Base-by-base conservation (phyloP, 2,113 vertebrate genomes). In the Pterophyllum scalare region DNA sequence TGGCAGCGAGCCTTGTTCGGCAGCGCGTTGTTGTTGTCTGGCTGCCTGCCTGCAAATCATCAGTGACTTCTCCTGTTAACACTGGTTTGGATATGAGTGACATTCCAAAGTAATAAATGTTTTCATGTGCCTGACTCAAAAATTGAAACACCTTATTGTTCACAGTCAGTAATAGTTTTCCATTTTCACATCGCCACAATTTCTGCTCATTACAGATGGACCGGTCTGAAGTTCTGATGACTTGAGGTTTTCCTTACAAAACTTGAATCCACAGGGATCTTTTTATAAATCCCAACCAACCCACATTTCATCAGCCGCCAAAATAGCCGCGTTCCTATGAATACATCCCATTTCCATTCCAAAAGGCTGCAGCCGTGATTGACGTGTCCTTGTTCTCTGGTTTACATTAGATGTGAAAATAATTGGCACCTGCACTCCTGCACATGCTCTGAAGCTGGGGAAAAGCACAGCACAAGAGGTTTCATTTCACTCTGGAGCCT, bases 331-430 rank as follows among this genome's bases (percentile, higher is more conserved):
- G 61, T 72, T 91, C 82, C 88, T 83, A 46, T 87, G 87, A 87
- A 88, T 81, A 57, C 83, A 24, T 81, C 89, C 88, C 80, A 81
- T 92, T 92, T 89, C 88, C 92, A 88, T 89, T 91, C 89, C 92
- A 89, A 89, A 91, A 82, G 85, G 81, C 91, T 49, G 82, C 85
- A 3, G 78, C 58, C 17, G 77, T 91, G 91, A 93, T 91, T 90
- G 93, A 94, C 91, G 78, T 35, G 85, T 89, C 88, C 91, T 90
- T 91, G 91, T 92, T 93, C 87, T 88, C 91, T 88, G 88, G 86
- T 91, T 92, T 90, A 92, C 90, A 91, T 92, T 91, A 92, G 90
- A 92, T 88, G 94, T 88, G 90, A 87, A 90, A 91, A 91, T 92
- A 94, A 92, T 93, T 93, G 92, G 90, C 86, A 92, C 83, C 87